A percentile compares a stretch with the other conserved stretches of the same genome.
Evolutionary conservation across 2,797 vertebrate genomes (phyloP).

Genomic region (Urocyon cinereoargenteus): DNA sequence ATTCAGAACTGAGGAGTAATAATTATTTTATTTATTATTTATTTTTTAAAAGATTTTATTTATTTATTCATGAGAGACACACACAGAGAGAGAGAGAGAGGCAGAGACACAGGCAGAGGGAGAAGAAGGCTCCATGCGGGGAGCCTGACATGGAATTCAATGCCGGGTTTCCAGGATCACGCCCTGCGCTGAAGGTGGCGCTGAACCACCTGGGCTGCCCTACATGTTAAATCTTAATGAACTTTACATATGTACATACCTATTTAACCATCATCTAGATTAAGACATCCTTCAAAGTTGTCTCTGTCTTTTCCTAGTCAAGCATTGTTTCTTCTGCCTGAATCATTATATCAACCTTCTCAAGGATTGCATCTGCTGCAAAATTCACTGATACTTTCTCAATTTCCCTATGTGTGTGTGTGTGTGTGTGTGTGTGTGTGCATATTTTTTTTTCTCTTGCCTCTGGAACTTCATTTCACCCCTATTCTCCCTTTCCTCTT

Average conservation of each 20-base stretch:
- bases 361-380: neutral
- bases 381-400: neutral
- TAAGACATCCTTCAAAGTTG: neutral
- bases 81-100: no score
- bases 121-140: neutral
- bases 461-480: neutral
- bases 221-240: neutral
- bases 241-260: neutral
- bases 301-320: neutral
- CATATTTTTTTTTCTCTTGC: neutral
- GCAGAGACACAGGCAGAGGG: neutral
- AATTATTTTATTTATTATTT: no score
- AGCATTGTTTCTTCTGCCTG: neutral
- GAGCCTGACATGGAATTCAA: neutral
- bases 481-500: neutral
- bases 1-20: neutral
- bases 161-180: neutral
- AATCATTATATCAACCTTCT: neutral
- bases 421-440: accelerated
- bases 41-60: no score
- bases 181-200: neutral
- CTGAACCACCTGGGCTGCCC: neutral
- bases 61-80: no score
- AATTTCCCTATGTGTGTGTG: neutral
- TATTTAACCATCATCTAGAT: neutral